phyloP scores from a whole-genome alignment of 2,888 invertebrate species.

The Venusia cambrica region DNA sequence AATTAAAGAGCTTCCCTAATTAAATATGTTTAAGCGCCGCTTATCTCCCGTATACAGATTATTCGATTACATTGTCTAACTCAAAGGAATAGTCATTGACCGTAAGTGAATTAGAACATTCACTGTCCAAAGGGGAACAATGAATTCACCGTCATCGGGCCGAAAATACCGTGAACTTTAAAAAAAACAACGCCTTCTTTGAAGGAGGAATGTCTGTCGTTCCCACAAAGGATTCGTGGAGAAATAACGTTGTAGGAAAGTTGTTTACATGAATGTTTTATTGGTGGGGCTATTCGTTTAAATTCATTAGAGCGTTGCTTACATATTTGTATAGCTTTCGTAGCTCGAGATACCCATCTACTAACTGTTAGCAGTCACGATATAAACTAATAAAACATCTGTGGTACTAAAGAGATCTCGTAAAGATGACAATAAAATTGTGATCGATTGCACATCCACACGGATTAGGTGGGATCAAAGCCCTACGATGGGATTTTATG shows the following conservation, averaged over 20 bases:
- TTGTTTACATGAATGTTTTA: constrained; percentile 34
- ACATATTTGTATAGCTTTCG: constrained; percentile 9
- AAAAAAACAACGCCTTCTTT: constrained; percentile 51
- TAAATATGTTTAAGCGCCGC: constrained; percentile 52
- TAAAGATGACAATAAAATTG: constrained; percentile 49
- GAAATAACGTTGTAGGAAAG: constrained; percentile 47
- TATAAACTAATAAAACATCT: constrained; percentile 15
- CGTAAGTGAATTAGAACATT: constrained; percentile 50
- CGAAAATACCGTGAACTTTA: constrained; percentile 52
- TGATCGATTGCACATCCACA: constrained; percentile 44
- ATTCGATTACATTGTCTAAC: constrained; percentile 40
- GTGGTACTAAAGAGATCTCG: constrained; percentile 36
- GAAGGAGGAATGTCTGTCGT: constrained; percentile 56
- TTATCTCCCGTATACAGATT: constrained; percentile 46
- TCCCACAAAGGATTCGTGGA: constrained; percentile 51
- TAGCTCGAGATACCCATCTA: constrained; percentile 2
- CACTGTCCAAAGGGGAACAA: constrained; percentile 47
- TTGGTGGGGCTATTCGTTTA: constrained; percentile 13
- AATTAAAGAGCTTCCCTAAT: constrained; percentile 60
- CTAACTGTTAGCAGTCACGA: constrained; percentile 14
- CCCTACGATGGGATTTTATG: constrained; percentile 24
- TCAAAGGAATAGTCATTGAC: constrained; percentile 52
- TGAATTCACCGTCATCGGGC: constrained; percentile 46
- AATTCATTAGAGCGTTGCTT: constrained; percentile 8
- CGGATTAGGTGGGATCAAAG: constrained; percentile 36